Percentiles rank a stretch among this genome's conserved stretches.
These are phyloP conservation scores for Sacculina carcini DNA, from an alignment of 2,888 invertebrate genomes.

Conservation along the genomic window DNA sequence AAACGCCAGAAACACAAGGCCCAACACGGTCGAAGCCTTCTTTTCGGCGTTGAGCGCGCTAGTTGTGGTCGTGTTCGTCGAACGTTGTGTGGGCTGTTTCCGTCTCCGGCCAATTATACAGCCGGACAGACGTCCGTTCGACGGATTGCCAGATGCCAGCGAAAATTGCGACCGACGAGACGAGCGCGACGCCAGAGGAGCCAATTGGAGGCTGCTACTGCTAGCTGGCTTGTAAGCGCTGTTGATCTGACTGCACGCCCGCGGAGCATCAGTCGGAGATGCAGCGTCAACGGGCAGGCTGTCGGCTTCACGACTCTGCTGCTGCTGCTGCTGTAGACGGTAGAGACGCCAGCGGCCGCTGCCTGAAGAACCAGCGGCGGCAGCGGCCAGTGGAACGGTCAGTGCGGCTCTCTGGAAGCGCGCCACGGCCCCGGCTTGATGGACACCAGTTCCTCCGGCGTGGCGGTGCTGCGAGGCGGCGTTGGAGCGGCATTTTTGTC, in stretches of 20 bases:
- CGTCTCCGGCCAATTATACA: too few relatives aligned
- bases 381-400: slow-evolving; percentile 6
- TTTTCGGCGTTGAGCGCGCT: slow-evolving; percentile 58
- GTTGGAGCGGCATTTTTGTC: slow-evolving; percentile 16
- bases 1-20: slow-evolving; percentile 79
- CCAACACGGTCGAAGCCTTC: slow-evolving; percentile 76
- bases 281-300: slow-evolving; percentile 36
- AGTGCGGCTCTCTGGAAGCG: slow-evolving; percentile 9
- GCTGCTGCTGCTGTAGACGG: slow-evolving; percentile 19
- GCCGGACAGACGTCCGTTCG: too few relatives aligned
- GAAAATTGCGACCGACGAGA: too few relatives aligned
- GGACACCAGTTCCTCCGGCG: slow-evolving; percentile 15
- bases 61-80: too few relatives aligned
- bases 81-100: too few relatives aligned
- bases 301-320: too few relatives aligned
- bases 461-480: not conserved
- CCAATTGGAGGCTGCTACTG: too few relatives aligned
- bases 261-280: slow-evolving; percentile 21
- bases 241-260: too few relatives aligned
- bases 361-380: slow-evolving; percentile 12
- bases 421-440: slow-evolving; percentile 10
- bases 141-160: too few relatives aligned
- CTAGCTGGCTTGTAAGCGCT: too few relatives aligned
- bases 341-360: slow-evolving; percentile 5
- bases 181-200: too few relatives aligned